Base-by-base conservation (phyloP, 2,113 vertebrate genomes). In the Cryptotis parvus region DNA sequence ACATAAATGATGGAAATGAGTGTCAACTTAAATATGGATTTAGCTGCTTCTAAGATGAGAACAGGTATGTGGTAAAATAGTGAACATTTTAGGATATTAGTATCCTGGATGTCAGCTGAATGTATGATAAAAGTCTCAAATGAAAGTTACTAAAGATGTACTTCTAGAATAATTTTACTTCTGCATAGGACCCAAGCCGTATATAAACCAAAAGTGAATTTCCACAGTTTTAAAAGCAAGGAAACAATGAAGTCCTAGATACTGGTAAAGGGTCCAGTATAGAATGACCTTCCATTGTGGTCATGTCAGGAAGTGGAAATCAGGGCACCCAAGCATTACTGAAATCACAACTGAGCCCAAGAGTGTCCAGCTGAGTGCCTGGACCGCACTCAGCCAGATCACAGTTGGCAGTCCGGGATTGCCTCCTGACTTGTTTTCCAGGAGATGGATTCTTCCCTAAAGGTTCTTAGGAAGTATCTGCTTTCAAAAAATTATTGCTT, bases 401-500 rank as follows among this genome's bases (percentile, higher is more conserved):
- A 6, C 3, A 6, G 9, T 41, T 65, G 31, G 27, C 6, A 20
- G 27, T 2, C 5, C 31, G 27, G 58, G 9, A 4, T 5, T 29
- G 49, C 39, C 33, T 3, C 15, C 22, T 1, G 3, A 39, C 24
- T 26, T 14, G 20, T 76, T 33, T 52, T 39, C 22, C 84, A 79
- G 52, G 77, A 37, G 37, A 76, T 49, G 12, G 3, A 1, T 9
- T 49, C 15, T 18, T 3, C 11, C 43, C 39, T 33, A 68, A 74
- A 33, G 73, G 73, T 4, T 14, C 73, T 82, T 45, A 35, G 41
- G 72, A 90, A 68, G 22, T 68, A 27, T 1, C 29, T 88, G 58
- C 15, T 41, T 88, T 75, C 73, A 66, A 92, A 63, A 24, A 83
- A 73, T 39, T 94, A 63, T 24, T 58, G 6, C 31, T 87, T 94